These are phyloP conservation scores for Sebastiscus albofasciatus DNA, from an alignment of 2,797 vertebrate genomes.

Conservation along the genomic window DNA sequence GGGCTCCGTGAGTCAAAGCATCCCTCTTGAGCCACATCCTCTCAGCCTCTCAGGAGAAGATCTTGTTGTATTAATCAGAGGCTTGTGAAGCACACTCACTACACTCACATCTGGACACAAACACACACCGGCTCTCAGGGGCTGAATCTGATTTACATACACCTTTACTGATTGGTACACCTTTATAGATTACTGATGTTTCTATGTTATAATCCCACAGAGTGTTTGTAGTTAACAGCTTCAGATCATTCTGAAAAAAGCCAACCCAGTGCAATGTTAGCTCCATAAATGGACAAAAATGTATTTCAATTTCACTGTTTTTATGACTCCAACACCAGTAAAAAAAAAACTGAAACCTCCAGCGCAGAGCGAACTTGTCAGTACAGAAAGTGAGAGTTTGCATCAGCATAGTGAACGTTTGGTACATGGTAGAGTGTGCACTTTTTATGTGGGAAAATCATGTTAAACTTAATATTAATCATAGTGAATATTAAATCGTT, in stretches of 20 bases:
- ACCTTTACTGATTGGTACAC: not conserved
- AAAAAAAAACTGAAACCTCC: too few species aligned
- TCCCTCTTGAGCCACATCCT: constrained; percentile 66
- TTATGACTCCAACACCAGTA: not conserved
- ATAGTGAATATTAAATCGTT: too few species aligned
- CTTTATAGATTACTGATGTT: not conserved
- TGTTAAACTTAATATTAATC: too few species aligned
- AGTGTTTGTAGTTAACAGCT: not conserved
- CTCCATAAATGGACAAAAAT: not conserved
- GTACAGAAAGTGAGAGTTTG: too few species aligned
- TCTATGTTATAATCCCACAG: not conserved
- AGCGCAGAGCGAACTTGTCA: too few species aligned
- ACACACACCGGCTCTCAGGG: not conserved
- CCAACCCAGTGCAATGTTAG: not conserved
- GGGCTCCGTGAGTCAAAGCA: constrained; percentile 65
- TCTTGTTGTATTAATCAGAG: constrained; percentile 57
- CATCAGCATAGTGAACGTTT: too few species aligned
- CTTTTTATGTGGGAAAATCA: too few species aligned
- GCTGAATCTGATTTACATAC: not conserved
- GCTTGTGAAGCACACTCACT: constrained; percentile 23
- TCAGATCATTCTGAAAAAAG: not conserved
- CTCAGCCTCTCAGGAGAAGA: constrained; percentile 49
- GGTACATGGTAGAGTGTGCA: too few species aligned
- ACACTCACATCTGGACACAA: constrained; percentile 19
- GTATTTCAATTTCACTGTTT: not conserved